phyloP scores from a whole-genome alignment of 1,140 invertebrate genomes.

The Euura lappo region DNA sequence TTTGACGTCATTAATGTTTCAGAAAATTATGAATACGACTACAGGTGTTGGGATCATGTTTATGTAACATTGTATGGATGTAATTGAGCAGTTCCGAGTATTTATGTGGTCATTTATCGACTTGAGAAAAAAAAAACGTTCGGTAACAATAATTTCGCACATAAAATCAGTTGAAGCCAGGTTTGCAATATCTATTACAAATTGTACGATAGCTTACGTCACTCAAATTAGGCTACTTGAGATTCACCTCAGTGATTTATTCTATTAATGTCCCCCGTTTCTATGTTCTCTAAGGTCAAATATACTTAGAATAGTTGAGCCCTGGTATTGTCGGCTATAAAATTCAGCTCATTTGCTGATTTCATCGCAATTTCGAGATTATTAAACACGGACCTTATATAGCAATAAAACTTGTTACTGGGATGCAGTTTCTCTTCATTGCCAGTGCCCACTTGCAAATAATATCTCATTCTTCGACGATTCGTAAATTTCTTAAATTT shows the following conservation, averaged over 20 bases:
- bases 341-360: background rate
- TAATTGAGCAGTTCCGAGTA: too few relatives aligned
- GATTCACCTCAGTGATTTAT: slow-evolving; percentile 4
- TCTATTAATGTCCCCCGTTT: slow-evolving; percentile 12
- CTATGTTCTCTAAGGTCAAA: slow-evolving; percentile 3
- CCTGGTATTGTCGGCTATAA: background rate
- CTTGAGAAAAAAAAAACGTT: background rate
- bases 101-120: background rate
- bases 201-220: background rate
- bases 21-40: too few relatives aligned
- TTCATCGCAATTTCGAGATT: slow-evolving; percentile 6
- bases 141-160: background rate
- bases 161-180: too few relatives aligned
- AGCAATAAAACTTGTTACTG: too few relatives aligned
- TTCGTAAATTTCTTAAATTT: too few relatives aligned
- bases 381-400: too few relatives aligned
- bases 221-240: background rate
- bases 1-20: background rate
- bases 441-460: too few relatives aligned
- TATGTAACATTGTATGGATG: background rate
- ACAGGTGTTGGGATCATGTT: background rate
- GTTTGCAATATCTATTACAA: background rate
- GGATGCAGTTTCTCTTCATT: too few relatives aligned
- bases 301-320: slow-evolving; percentile 13
- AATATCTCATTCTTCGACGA: too few relatives aligned